Evolutionary conservation across 2,888 invertebrate genomes (phyloP).

Genomic region (Caenorhabditis imperialis): DNA sequence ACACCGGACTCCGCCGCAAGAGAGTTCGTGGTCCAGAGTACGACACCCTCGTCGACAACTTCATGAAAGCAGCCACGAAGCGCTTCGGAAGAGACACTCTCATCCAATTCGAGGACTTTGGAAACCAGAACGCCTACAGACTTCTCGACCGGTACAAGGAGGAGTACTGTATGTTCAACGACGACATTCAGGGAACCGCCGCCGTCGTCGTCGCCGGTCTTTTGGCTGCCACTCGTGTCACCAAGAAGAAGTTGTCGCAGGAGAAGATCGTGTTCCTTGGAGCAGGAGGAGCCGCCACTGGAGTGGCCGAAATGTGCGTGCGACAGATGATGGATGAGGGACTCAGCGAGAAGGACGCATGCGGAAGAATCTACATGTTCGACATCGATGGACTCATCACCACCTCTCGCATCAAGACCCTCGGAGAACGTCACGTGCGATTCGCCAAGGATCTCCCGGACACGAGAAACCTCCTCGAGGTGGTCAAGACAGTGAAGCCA

Average conservation of each 20-base stretch:
- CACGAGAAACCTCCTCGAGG: constrained; percentile 86
- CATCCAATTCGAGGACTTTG: constrained; percentile 96
- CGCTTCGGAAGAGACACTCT: constrained; percentile 80
- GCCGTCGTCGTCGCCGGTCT: constrained; percentile 95
- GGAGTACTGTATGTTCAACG: constrained; percentile 95
- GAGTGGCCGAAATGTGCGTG: constrained; percentile 91
- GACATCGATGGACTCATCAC: constrained; percentile 96
- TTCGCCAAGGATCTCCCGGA: constrained; percentile 82
- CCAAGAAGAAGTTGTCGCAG: constrained; percentile 87
- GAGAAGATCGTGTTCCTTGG: constrained; percentile 94
- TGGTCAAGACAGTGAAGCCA: constrained; percentile 88
- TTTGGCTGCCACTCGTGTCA: constrained; percentile 88
- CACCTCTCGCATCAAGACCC: constrained; percentile 80
- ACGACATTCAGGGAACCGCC: constrained; percentile 97
- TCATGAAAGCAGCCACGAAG: constrained; percentile 84
- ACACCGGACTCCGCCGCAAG: constrained; percentile 91
- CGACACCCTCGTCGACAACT: constrained; percentile 95
- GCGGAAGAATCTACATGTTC: constrained; percentile 90
- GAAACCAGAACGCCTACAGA: constrained; percentile 95
- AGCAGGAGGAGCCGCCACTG: constrained; percentile 95
- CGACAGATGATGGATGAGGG: constrained; percentile 91
- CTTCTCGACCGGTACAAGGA: constrained; percentile 91
- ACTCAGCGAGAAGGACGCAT: constrained; percentile 86
- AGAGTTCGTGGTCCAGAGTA: constrained; percentile 89
- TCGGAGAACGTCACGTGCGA: constrained; percentile 63